Evolutionary conservation across 2,113 vertebrate genomes (phyloP).

Genomic region (Edolisoma coerulescens): DNA sequence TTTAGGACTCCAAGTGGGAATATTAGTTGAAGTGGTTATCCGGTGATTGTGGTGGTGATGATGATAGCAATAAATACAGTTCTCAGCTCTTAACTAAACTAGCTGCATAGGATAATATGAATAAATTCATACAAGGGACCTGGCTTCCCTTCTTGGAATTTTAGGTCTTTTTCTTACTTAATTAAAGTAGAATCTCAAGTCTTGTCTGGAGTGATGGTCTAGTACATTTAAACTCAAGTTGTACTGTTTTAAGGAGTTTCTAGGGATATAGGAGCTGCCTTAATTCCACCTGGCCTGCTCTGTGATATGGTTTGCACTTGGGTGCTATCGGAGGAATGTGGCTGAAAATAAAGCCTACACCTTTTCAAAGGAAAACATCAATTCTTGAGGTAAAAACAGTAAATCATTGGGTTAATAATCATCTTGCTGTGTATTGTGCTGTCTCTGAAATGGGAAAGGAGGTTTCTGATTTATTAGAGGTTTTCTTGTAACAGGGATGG

Average conservation of each 20-base stretch:
- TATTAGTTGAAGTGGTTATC: neutral
- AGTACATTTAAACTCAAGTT: neutral
- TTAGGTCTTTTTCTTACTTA: neutral
- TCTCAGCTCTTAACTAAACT: neutral
- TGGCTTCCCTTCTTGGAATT: neutral
- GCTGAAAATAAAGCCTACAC: neutral
- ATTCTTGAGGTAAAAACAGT: constrained; percentile 8
- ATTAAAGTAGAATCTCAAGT: neutral
- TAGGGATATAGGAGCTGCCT: neutral
- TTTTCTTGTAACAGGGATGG: constrained; percentile 30
- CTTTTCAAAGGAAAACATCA: neutral
- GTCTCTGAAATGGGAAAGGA: constrained; percentile 17
- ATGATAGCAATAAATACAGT: neutral
- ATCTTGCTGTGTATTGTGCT: neutral
- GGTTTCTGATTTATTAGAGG: neutral
- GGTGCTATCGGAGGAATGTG: neutral
- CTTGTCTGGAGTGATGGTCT: neutral
- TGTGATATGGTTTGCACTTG: neutral
- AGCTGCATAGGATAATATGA: neutral
- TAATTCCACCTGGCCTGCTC: neutral
- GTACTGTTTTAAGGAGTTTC: neutral
- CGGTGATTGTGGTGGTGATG: neutral
- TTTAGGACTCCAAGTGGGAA: neutral
- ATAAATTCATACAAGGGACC: neutral
- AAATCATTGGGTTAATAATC: neutral